Evolutionary conservation across 1,140 invertebrate species (phyloP), one percentile per base, ranked within the genome.

Genomic region (Cydia splendana): DNA sequence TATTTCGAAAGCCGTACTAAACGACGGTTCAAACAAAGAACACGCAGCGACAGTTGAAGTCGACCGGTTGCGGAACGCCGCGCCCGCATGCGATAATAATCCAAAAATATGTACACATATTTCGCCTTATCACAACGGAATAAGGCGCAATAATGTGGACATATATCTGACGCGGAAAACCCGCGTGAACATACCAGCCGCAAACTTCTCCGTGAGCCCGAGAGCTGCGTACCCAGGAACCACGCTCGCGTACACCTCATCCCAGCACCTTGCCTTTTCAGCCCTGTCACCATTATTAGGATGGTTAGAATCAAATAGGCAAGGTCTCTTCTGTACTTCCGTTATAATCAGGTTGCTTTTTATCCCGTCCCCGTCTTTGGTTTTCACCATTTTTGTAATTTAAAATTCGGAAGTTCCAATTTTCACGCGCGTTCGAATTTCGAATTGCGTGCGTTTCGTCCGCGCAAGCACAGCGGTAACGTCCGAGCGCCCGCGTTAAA

Each of bases 241-340:
- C 48, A 93, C 90, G 76, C 79, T 84, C 79, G 85, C 85, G 83
- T 85, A 93, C 2, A 93, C 87, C 76, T 93, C 90, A 78, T 91
- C 89, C 91, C 91, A 93, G 81, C 85, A 88, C 69, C 85, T 81
- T 30, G 84, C 82, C 85, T 93, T 93, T 82, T 89, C 89, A 42
- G 88, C 84, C 71, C 90, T 82, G 75, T 91, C 91, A 0, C 91
- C 88, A 71, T 93, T 92, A 78, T 87, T 88, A n/a, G 83, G 79
- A 75, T 93, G 83, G 79, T 92, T 93, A 7, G 87, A 87, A 53
- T 92, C 91, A 75, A 88, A 92, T 38, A 92, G 76, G 57, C 90
- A 92, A 18, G 90, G 86, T 34, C 91, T 78, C 20, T 88, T 91
- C 79, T 92, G 84, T 69, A 93, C 90, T 77, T 92, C 91, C 12